phyloP scores from a whole-genome alignment of 2,888 invertebrate species.

The Cerceris rybyensis region DNA sequence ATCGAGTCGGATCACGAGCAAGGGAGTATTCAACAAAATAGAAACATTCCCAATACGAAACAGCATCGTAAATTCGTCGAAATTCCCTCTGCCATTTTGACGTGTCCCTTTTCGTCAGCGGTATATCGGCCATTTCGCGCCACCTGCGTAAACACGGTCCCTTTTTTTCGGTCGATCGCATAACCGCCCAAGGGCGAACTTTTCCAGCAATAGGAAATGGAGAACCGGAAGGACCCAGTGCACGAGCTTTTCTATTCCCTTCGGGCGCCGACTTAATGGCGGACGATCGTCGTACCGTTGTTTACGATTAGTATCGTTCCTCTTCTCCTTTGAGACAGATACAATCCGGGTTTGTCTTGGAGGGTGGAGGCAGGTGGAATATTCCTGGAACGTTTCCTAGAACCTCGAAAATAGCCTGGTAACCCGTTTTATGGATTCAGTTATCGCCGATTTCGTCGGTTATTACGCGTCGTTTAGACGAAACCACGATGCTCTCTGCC shows the following conservation, averaged over 20 bases:
- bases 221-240: conserved; percentile 20
- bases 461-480: conserved; percentile 37
- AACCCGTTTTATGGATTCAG: conserved; percentile 54
- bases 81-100: conserved; percentile 2
- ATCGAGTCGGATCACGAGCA: too few species aligned
- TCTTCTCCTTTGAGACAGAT: conserved; percentile 35
- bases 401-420: conserved; percentile 34
- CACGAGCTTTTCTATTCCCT: conserved; percentile 30
- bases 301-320: conserved; percentile 55
- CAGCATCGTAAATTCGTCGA: conserved; percentile 9
- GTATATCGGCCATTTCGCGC: conserved; percentile 10
- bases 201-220: conserved; percentile 54
- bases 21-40: neutral
- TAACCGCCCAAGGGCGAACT: conserved; percentile 41
- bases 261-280: conserved; percentile 49
- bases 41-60: neutral
- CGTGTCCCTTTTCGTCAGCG: neutral
- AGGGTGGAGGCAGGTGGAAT: conserved; percentile 22
- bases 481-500: conserved; percentile 22
- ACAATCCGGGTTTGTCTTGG: neutral
- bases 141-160: conserved; percentile 45
- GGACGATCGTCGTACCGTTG: conserved; percentile 55
- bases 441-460: conserved; percentile 50
- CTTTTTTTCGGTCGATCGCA: conserved; percentile 37
- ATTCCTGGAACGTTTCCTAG: conserved; percentile 33